Evolutionary conservation across 1,140 invertebrate genomes (phyloP).

Genomic region (Centruroides sculpturatus): DNA sequence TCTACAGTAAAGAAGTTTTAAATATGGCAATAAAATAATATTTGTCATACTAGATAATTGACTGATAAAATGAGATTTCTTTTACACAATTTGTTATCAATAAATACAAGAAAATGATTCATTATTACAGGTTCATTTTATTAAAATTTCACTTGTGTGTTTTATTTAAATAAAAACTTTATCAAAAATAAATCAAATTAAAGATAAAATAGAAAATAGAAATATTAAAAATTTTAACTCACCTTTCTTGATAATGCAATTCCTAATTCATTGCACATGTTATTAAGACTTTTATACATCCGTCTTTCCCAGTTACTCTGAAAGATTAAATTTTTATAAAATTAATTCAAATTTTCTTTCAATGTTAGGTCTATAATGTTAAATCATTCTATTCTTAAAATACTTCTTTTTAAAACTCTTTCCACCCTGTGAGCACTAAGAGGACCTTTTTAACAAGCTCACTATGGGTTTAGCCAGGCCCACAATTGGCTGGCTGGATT

Average conservation of each 20-base stretch:
- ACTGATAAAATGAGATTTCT: too few relatives aligned
- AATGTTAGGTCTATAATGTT: too few relatives aligned
- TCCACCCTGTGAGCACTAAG: too few relatives aligned
- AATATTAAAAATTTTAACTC: slow-evolving; percentile 3
- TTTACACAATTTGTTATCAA: background rate
- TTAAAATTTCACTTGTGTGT: background rate
- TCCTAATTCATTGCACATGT: slow-evolving; percentile 80
- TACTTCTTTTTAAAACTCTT: too few relatives aligned
- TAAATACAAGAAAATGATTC: background rate
- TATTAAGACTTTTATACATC: slow-evolving; percentile 85
- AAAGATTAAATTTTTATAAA: background rate
- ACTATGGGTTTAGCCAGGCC: too few relatives aligned
- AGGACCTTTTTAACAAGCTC: too few relatives aligned
- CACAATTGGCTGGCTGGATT: too few relatives aligned
- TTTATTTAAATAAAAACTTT: background rate
- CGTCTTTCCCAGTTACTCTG: slow-evolving; percentile 79
- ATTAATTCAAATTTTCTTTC: too few relatives aligned
- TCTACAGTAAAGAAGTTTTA: too few relatives aligned
- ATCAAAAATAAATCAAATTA: background rate
- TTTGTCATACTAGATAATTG: too few relatives aligned
- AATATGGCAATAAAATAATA: too few relatives aligned
- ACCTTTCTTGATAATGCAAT: slow-evolving; percentile 32
- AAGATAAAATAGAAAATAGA: background rate
- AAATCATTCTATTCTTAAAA: too few relatives aligned
- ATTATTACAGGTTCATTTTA: background rate